Evolutionary conservation across 2,113 vertebrate genomes (phyloP), one percentile per base, ranked within the genome.

Genomic region (Ondatra zibethicus): DNA sequence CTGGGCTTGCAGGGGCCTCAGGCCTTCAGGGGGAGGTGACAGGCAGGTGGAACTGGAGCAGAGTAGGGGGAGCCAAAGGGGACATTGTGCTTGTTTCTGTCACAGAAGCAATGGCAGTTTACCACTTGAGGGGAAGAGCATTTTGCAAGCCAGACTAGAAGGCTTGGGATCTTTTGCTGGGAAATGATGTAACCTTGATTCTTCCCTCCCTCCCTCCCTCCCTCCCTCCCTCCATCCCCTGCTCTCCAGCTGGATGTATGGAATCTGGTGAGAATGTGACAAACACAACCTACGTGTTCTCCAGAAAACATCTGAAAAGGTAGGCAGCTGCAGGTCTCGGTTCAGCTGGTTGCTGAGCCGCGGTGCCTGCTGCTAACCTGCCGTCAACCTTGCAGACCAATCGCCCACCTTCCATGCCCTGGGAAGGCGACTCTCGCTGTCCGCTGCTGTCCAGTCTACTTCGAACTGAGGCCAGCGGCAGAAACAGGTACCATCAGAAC

Each of bases 221-320:
- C 10, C 50, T 50, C 50, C 50, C 50, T 50, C 50, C 33, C 3
- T 4, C 27, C 8, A 1, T 39, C 11, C 2, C 47, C 80, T 70
- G 10, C 84, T 47, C 33, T 55, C 58, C 97, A 99, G 99, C 99
- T 97, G 99, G 99, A 12, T 99, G 99, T 55, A 99, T 99, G 92
- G 99, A 99, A 94, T 98, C 99, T 0, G 99, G 99, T 78, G 99
- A 99, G 96, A 99, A 99, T n/a, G 98, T 99, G 63, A 99, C 98
- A 61, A 99, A 99, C 94, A 99, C 99, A 47, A 99, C 99, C 0
- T 99, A 99, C 10, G 98, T 99, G 66, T 99, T 99, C 98, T 99
- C 99, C 96, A 99, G 99, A 96, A 99, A 99, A 97, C 98, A 99
- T 92, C 98, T 99, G 1, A 99, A 99, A 97, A 99, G 99, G 99